phyloP scores from a whole-genome alignment of 2,888 invertebrate species.

The Brachyptera putata region DNA sequence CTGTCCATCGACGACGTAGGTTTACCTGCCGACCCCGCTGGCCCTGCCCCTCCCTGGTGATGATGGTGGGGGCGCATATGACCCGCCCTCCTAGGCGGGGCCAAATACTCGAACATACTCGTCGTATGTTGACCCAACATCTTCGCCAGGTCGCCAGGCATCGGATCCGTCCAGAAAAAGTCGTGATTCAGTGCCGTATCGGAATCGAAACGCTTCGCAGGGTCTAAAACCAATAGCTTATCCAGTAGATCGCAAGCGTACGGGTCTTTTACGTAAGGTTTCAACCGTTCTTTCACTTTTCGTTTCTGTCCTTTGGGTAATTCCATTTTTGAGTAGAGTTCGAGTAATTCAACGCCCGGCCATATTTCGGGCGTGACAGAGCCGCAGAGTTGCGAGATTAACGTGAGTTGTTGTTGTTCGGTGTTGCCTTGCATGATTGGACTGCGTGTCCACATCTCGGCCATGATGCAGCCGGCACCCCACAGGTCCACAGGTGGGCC shows the following conservation, averaged over 20 bases:
- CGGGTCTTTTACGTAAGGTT: conserved; percentile 86
- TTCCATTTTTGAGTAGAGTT: conserved; percentile 83
- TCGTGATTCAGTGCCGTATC: conserved; percentile 94
- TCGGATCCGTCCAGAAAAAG: conserved; percentile 98
- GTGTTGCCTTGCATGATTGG: conserved; percentile 93
- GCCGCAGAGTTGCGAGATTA: conserved; percentile 95
- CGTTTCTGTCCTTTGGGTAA: conserved; percentile 81
- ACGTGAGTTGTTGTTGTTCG: conserved; percentile 90
- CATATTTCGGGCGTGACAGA: conserved; percentile 90
- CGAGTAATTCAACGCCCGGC: conserved; percentile 88
- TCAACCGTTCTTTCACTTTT: conserved; percentile 72
- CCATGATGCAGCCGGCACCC: conserved; percentile 99
- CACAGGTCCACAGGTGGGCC: conserved; percentile 96
- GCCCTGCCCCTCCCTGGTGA: conserved; percentile 47
- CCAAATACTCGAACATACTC: conserved; percentile 93
- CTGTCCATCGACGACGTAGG: conserved; percentile 59
- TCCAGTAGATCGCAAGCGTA: conserved; percentile 92
- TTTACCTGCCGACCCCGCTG: conserved; percentile 40
- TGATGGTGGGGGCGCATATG: conserved; percentile 67
- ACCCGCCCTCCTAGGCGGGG: conserved; percentile 67
- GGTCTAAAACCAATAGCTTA: conserved; percentile 86
- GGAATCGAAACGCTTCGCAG: conserved; percentile 79
- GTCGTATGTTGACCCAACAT: conserved; percentile 88
- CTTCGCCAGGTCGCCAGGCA: conserved; percentile 85
- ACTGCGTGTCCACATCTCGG: conserved; percentile 94